Evolutionary conservation across 2,888 invertebrate genomes (phyloP).

Genomic region (Pseudolycoriella hygida): DNA sequence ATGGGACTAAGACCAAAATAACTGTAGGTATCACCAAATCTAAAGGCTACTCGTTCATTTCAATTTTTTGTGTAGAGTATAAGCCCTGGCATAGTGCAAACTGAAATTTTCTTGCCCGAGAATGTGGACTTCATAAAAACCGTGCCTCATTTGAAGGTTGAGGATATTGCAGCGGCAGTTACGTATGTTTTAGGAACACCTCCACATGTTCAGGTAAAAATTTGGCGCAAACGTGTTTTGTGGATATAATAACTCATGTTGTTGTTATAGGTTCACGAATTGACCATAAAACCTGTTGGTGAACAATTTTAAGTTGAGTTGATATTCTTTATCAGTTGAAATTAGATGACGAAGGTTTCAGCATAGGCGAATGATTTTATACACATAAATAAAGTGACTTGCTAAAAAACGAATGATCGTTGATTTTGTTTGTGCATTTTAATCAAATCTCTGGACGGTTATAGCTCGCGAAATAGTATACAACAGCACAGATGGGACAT

Average conservation of each 20-base stretch:
- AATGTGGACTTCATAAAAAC: conserved; percentile 9
- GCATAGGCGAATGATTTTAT: no score
- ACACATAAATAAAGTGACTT: no score
- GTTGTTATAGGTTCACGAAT: conserved; percentile 6
- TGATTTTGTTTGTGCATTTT: no score
- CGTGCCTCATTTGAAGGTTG: conserved; percentile 17
- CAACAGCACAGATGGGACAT: no score
- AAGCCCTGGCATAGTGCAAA: conserved; percentile 17
- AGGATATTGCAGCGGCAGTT: conserved; percentile 27
- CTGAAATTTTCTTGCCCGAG: conserved; percentile 14
- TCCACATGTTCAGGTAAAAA: conserved; percentile 14
- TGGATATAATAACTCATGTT: neutral
- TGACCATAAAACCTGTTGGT: conserved; percentile 8
- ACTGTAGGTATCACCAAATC: conserved; percentile 19
- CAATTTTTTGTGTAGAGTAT: conserved; percentile 14
- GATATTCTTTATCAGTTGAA: no score
- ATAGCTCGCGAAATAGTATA: no score
- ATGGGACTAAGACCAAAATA: conserved; percentile 23
- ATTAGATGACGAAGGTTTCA: no score
- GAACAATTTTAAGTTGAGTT: conserved; percentile 4
- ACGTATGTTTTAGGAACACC: conserved; percentile 23
- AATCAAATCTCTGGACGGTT: no score
- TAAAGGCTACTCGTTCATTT: no score
- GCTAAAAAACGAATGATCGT: no score
- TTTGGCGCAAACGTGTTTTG: neutral